Percentiles rank a stretch among this genome's conserved stretches.
phyloP scores from a whole-genome alignment of 2,888 invertebrate genomes.

The Eudemis profundana region DNA sequence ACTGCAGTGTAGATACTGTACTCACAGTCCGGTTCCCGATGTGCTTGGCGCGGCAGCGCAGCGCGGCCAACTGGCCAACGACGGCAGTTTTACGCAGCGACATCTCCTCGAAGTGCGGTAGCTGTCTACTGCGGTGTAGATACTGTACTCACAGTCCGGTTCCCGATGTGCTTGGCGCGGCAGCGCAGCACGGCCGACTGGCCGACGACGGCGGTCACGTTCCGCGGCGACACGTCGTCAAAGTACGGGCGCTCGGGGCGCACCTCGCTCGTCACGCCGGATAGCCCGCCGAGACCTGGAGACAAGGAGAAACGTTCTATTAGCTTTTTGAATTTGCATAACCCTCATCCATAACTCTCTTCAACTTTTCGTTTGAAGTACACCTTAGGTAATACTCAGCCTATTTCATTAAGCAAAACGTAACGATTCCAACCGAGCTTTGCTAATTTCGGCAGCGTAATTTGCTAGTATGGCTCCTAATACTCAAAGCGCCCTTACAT shows the following conservation, averaged over 20 bases:
- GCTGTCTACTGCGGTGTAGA: too few relatives aligned
- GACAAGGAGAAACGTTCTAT: constrained; percentile 40
- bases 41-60: background rate
- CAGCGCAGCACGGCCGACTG: constrained; percentile 92
- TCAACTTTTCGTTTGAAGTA: too few relatives aligned
- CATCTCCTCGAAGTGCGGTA: background rate
- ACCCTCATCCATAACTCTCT: too few relatives aligned
- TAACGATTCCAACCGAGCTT: too few relatives aligned
- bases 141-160: constrained; percentile 89
- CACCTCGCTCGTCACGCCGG: constrained; percentile 66
- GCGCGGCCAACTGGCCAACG: background rate
- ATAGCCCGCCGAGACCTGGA: constrained; percentile 63
- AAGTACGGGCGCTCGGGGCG: constrained; percentile 90
- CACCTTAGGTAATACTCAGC: too few relatives aligned
- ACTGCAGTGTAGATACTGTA: too few relatives aligned
- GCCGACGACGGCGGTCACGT: constrained; percentile 93
- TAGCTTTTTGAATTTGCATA: constrained; percentile 25
- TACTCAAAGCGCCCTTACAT: too few relatives aligned
- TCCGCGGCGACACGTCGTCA: constrained; percentile 93
- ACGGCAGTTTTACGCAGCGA: background rate
- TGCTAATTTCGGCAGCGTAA: too few relatives aligned
- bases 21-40: background rate
- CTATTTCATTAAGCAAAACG: too few relatives aligned
- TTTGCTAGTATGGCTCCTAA: too few relatives aligned
- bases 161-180: constrained; percentile 94